Evolutionary conservation across 2,888 invertebrate species (phyloP).

Genomic region (Thelaira solivaga): DNA sequence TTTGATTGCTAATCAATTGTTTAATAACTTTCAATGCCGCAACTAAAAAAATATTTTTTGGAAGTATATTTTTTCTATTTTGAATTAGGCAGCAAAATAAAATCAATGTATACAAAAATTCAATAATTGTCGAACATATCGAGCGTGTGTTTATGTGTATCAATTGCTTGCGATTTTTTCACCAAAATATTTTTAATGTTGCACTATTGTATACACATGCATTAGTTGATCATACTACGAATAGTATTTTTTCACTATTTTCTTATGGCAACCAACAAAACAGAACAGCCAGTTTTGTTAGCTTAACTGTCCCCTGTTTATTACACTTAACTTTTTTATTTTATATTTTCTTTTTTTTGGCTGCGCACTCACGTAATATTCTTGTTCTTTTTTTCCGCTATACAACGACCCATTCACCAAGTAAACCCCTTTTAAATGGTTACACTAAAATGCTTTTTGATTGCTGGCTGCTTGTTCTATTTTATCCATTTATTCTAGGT

Average conservation of each 20-base stretch:
- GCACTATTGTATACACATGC: not conserved
- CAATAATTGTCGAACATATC: slow-evolving; percentile 40
- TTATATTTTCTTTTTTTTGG: slow-evolving; percentile 33
- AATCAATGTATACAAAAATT: slow-evolving; percentile 34
- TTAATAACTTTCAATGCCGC: slow-evolving; percentile 8
- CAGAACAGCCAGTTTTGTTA: not conserved
- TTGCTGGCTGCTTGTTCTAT: slow-evolving; percentile 27
- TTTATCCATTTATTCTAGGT: slow-evolving; percentile 28
- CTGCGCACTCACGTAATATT: slow-evolving; percentile 61
- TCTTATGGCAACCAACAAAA: not conserved
- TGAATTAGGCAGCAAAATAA: slow-evolving; percentile 33
- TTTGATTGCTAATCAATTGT: not conserved
- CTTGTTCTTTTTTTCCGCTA: slow-evolving; percentile 37
- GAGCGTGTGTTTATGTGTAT: not conserved
- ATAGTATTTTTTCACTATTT: not conserved
- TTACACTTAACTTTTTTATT: slow-evolving; percentile 10
- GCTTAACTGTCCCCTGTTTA: slow-evolving; percentile 4
- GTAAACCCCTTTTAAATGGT: slow-evolving; percentile 40
- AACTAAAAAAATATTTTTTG: not conserved
- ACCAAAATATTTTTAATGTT: not conserved
- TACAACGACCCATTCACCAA: slow-evolving; percentile 23
- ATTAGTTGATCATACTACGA: slow-evolving; percentile 6
- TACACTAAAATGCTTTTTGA: slow-evolving; percentile 30
- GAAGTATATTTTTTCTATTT: slow-evolving; percentile 3
- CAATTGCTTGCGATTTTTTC: not conserved